Conservation (phyloP, 2,113 vertebrate genomes). For the Pseudois nayaur region DNA sequence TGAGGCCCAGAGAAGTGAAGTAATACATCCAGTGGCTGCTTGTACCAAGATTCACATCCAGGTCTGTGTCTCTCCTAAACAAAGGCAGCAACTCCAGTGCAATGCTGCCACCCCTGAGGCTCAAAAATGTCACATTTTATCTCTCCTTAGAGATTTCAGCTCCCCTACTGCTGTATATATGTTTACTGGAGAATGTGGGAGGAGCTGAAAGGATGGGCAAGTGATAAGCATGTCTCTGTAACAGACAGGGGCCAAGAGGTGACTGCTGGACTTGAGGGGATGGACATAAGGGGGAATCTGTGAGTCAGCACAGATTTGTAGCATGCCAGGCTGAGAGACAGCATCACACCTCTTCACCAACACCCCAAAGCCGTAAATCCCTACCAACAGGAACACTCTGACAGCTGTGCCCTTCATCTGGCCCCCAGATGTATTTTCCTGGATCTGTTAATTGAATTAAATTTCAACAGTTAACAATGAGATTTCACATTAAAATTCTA, state of each 20-base stretch:
- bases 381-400: background rate
- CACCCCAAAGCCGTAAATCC: background rate
- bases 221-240: background rate
- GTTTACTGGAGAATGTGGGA: background rate
- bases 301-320: background rate
- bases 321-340: background rate
- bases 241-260: background rate
- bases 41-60: background rate
- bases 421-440: background rate
- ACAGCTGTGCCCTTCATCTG: background rate
- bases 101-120: rapidly evolving
- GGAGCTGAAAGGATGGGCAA: background rate
- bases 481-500: slow-evolving; percentile 28
- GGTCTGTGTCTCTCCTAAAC: background rate
- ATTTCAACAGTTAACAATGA: slow-evolving; percentile 39
- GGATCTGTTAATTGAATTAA: background rate
- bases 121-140: background rate
- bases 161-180: background rate
- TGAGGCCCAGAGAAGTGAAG: background rate
- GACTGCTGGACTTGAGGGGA: background rate
- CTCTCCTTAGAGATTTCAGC: background rate
- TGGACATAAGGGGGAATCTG: background rate
- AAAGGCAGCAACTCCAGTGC: background rate
- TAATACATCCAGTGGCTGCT: background rate
- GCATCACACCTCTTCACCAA: background rate